Evolutionary conservation across 2,113 vertebrate species (phyloP).

Genomic region (Platichthys flesus): DNA sequence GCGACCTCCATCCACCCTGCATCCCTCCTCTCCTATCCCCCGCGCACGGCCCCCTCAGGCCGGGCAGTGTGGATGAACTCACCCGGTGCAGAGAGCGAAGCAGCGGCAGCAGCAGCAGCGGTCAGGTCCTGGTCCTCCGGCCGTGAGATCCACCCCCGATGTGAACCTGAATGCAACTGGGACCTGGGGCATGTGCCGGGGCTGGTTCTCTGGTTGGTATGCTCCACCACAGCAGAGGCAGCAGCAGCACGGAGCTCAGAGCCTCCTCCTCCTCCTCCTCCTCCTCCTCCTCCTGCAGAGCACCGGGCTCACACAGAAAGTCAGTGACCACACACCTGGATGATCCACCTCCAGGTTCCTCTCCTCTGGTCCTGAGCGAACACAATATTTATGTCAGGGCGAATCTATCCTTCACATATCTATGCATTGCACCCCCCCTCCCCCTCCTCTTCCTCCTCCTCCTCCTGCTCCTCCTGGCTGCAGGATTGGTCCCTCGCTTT

Average conservation of each 20-base stretch:
- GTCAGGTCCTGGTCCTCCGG: constrained; percentile 51
- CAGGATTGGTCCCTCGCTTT: constrained; percentile 4
- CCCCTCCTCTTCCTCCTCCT: constrained; percentile 45
- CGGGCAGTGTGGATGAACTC: constrained; percentile 16
- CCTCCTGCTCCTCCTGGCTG: constrained; percentile 34
- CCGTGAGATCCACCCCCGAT: constrained; percentile 25
- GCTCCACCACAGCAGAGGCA: too few species aligned
- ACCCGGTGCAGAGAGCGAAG: constrained; percentile 68
- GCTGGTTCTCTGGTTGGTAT: too few species aligned
- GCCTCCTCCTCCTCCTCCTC: too few species aligned
- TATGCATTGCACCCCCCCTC: constrained; percentile 34
- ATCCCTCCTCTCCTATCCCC: neutral
- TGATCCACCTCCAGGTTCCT: too few species aligned
- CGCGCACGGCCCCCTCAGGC: neutral
- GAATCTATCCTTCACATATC: constrained; percentile 49
- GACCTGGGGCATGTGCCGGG: neutral
- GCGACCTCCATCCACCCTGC: constrained; percentile 24
- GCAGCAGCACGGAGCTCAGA: too few species aligned
- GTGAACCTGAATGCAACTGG: constrained; percentile 34
- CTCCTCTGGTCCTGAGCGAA: too few species aligned
- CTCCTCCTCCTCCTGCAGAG: too few species aligned
- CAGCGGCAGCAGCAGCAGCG: constrained; percentile 12
- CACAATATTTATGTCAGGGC: too few species aligned
- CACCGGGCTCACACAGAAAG: too few species aligned
- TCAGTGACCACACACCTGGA: too few species aligned